Evolutionary conservation across 2,888 invertebrate genomes (phyloP).

Genomic region (Tridacna gigas): DNA sequence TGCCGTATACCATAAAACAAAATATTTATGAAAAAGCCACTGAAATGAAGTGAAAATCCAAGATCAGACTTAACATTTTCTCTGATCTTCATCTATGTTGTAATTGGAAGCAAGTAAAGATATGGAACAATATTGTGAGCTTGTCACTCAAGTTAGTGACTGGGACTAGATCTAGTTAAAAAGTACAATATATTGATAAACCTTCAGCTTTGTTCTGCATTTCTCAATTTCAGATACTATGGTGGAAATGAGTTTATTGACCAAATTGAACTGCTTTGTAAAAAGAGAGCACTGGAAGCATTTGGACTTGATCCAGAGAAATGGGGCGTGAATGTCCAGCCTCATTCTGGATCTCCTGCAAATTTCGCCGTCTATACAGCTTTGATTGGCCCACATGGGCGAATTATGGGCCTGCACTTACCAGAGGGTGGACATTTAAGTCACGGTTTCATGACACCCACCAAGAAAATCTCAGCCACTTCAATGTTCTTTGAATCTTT

Average conservation of each 20-base stretch:
- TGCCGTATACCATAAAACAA: too few species aligned
- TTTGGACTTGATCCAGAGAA: conserved; percentile 92
- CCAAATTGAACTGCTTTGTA: conserved; percentile 95
- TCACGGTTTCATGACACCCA: conserved; percentile 93
- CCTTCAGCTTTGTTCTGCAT: not conserved
- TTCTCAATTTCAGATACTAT: conserved; percentile 91
- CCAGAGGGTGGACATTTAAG: conserved; percentile 96
- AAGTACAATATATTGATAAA: not conserved
- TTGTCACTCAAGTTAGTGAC: too few species aligned
- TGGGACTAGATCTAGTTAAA: too few species aligned
- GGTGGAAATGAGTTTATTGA: conserved; percentile 99
- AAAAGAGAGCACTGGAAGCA: conserved; percentile 93
- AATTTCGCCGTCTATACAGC: conserved; percentile 98
- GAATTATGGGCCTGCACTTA: conserved; percentile 97
- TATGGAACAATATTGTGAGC: too few species aligned
- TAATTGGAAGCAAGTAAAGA: too few species aligned
- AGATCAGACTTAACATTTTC: too few species aligned
- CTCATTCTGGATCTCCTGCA: conserved; percentile 97
- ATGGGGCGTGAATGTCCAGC: conserved; percentile 99
- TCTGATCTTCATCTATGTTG: too few species aligned
- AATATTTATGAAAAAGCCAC: too few species aligned
- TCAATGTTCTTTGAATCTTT: conserved; percentile 99
- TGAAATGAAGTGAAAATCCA: too few species aligned
- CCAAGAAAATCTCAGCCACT: conserved; percentile 97
- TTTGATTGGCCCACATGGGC: conserved; percentile 92